Evolutionary conservation across 2,888 invertebrate species (phyloP), one percentile per base, ranked within the genome.

Genomic region (Amphipoea oculea): DNA sequence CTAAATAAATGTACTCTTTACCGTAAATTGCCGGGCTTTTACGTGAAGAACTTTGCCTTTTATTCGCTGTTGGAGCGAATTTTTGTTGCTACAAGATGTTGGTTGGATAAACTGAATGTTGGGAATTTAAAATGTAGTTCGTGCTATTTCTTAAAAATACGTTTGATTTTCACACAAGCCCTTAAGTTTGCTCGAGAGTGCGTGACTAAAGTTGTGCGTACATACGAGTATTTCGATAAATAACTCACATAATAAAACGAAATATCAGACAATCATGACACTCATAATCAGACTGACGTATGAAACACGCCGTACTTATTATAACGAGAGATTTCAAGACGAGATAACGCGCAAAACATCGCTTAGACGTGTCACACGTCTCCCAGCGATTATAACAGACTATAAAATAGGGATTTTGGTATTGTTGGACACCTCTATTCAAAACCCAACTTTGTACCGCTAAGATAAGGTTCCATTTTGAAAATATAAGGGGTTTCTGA

Each of bases 361-460:
- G 73, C 62, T 73, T 69, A 86, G 73, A 86, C 81, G 77, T 74
- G 88, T 82, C 72, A 84, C 86, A 80, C 78, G 72, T 76, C 81
- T 78, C 65, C 7, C 42, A 71, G 67, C 78, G 82, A 88, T 88
- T 84, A 84, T n/a, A n/a, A n/a, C 82, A 70, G 65, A 76, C 76
- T 74, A 86, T 89, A 81, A 88, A 88, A 84, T 86, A 88, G 66
- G 45, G 86, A 88, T 89, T 89, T 89, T 54, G 74, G 67, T 77
- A 77, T 79, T 76, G 68, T 79, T 60, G 12, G 20, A 51, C 3
- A 29, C 4, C 4, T 36, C 4, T 36, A 72, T 72, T 60, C 66
- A 23, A 89, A 73, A 57, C 20, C n/a, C 14, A 80, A 78, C 83
- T 78, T 69, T 85, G 63, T 57, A 0, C 0, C 40, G 12, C 17